These are phyloP conservation scores for Scyliorhinus canicula DNA, from an alignment of 2,797 vertebrate genomes.

Conservation along the genomic window DNA sequence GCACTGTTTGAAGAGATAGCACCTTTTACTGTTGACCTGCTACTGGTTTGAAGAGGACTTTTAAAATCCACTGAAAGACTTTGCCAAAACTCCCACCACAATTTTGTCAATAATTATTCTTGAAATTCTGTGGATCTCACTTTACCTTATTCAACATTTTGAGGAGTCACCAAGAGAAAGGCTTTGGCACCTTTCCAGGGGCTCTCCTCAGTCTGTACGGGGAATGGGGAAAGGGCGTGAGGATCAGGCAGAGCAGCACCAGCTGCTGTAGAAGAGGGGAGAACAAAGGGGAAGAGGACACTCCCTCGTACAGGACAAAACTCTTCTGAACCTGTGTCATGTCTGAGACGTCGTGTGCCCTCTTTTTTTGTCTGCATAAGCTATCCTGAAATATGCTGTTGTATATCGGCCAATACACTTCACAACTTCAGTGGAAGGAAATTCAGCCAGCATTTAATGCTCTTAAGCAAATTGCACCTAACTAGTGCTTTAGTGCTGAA, in stretches of 20 bases:
- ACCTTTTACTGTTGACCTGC: not conserved
- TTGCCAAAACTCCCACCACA: not conserved
- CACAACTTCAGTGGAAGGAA: not conserved
- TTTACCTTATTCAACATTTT: not conserved
- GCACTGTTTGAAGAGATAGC: not conserved
- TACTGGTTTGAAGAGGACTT: not conserved
- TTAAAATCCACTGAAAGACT: not conserved
- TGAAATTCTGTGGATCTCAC: not conserved
- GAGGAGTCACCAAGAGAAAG: not conserved
- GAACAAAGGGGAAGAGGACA: not conserved
- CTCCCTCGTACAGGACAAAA: not conserved
- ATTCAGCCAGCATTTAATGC: not conserved
- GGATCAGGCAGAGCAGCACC: not conserved
- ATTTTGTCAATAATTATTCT: not conserved
- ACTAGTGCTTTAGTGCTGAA: not conserved
- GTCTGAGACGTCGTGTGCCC: not conserved
- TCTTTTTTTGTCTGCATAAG: not conserved
- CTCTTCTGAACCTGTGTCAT: not conserved
- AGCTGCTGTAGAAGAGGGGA: too few relatives aligned
- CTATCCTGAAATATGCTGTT: not conserved
- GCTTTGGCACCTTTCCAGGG: not conserved
- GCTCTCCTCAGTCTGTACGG: not conserved
- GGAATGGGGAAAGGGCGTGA: not conserved
- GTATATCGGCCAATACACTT: not conserved
- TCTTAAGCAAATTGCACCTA: not conserved